Base-by-base conservation (phyloP, 1,140 invertebrate species). In the Linepithema humile region DNA sequence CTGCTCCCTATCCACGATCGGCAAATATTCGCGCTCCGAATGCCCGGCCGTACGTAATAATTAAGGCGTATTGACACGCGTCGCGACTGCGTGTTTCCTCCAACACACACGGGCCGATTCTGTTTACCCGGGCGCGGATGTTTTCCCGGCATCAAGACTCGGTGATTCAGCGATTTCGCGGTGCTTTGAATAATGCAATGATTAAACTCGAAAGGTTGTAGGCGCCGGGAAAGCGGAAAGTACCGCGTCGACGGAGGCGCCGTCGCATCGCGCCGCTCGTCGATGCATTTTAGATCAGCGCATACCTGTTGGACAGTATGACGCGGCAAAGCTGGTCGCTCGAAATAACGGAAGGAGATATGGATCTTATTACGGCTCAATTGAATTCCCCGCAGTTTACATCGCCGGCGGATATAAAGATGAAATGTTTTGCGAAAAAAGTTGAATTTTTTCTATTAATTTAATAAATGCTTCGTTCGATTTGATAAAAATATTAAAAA, bases 41-140 rank as follows among this genome's bases (percentile, higher is more conserved):
- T 75, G 48, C 35, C 48, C 40, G 64, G 29, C n/a, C 72, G 73
- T 50, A 72, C 69, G 53, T 84, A 73, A 84, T 84, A 84, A 84
- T 84, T 84, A 84, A 84, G 60, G 64, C 23, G 62, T 87, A 84
- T 88, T 84, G 82, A 87, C 86, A 82, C 65, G 45, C 62, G 53
- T 59, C 40, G 48, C 17, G 9, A 59, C 2, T 6, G 32, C 59
- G 67, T 55, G 45, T 70, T 83, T 69, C 55, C 55, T 83, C 85
- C 32, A 60, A 40, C 40, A 20, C 64, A 17, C 26, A 23, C 50
- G 9, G 50, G 20, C 10, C 40, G 1, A 29, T 29, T 43, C 57
- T 65, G 50, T 83, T 77, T 83, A 26, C 82, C 20, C 38, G 48
- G 26, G 10, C 29, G 17, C 29, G 23, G 29, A n/a, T 84, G 83